phyloP scores from a whole-genome alignment of 2,888 invertebrate species.

The Spisula solida region DNA sequence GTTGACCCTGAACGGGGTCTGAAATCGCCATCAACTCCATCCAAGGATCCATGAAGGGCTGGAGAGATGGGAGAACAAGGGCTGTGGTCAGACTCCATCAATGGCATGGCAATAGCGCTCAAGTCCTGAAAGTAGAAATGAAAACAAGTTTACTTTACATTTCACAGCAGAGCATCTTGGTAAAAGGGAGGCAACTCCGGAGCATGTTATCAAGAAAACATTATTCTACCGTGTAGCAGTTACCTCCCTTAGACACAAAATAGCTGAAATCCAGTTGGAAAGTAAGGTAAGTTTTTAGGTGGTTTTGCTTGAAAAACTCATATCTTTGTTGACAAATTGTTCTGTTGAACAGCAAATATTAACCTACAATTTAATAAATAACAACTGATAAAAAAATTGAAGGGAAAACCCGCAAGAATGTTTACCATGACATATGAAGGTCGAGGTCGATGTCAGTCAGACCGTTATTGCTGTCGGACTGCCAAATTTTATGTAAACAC shows the following conservation, averaged over 20 bases:
- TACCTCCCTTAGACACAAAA: neutral
- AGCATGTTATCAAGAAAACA: neutral
- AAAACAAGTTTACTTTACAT: neutral
- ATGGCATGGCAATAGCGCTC: constrained; percentile 86
- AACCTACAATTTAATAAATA: too few relatives aligned
- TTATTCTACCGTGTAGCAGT: neutral
- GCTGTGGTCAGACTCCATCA: constrained; percentile 76
- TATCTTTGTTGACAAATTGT: too few relatives aligned
- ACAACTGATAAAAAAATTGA: too few relatives aligned
- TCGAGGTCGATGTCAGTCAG: too few relatives aligned
- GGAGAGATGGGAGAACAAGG: constrained; percentile 55
- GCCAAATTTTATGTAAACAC: too few relatives aligned
- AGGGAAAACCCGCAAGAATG: too few relatives aligned
- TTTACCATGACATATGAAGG: too few relatives aligned
- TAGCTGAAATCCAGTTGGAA: too few relatives aligned
- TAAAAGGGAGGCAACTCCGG: constrained; percentile 32
- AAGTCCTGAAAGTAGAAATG: constrained; percentile 81
- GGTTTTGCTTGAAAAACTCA: too few relatives aligned
- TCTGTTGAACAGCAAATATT: too few relatives aligned
- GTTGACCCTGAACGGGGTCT: constrained; percentile 83
- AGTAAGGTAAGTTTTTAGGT: too few relatives aligned
- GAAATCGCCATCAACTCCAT: constrained; percentile 79
- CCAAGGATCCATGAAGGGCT: constrained; percentile 63
- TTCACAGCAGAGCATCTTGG: neutral
- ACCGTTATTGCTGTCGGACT: too few relatives aligned